Conservation (phyloP, 2,113 vertebrate genomes). For the Calypte anna region DNA sequence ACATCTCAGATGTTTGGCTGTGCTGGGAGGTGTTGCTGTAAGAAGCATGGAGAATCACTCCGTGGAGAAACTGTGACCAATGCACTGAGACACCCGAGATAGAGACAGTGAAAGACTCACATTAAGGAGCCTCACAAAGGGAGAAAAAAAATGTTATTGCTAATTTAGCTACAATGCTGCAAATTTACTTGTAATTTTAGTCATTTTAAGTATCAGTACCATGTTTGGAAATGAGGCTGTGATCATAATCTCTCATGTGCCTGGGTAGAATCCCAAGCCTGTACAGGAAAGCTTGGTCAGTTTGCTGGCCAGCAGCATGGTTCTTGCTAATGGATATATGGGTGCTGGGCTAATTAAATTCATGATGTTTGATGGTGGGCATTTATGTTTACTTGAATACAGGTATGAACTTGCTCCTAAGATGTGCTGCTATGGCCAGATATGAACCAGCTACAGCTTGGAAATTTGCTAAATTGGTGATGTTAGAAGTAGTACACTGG, state of each 20-base stretch:
- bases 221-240: not conserved
- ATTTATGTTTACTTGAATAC: not conserved
- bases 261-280: not conserved
- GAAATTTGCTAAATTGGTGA: not conserved
- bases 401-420: not conserved
- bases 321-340: not conserved
- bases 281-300: not conserved
- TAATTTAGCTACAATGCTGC: slow-evolving; percentile 10
- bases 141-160: not conserved
- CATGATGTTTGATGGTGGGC: not conserved
- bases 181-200: not conserved
- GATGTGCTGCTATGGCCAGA: accelerated
- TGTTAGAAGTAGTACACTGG: not conserved
- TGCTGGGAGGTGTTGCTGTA: not conserved
- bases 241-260: not conserved
- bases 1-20: not conserved
- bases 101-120: slow-evolving; percentile 1
- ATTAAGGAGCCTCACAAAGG: not conserved
- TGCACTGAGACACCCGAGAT: not conserved
- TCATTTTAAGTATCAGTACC: not conserved
- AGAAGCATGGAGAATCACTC: not conserved
- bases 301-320: not conserved
- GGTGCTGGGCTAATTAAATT: not conserved
- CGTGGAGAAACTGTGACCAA: slow-evolving; percentile 3
- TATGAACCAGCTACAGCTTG: not conserved